Evolutionary conservation across 2,113 vertebrate genomes (phyloP).

Genomic region (Apaloderma vittatum): DNA sequence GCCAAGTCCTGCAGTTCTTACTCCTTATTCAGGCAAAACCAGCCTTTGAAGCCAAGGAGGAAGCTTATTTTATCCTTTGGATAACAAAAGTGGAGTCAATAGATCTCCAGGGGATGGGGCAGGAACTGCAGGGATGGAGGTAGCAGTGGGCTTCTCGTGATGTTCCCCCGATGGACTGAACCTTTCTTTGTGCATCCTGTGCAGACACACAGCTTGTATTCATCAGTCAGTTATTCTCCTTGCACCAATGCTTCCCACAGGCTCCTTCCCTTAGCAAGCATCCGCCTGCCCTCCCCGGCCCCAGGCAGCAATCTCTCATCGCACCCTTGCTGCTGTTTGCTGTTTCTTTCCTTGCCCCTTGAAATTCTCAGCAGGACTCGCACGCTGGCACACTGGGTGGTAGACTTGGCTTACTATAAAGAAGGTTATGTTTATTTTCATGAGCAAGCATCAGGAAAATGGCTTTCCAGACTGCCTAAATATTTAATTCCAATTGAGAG

Average conservation of each 20-base stretch:
- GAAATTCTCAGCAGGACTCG: neutral
- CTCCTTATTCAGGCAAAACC: neutral
- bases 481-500: neutral
- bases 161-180: neutral
- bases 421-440: conserved; percentile 26
- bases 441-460: neutral
- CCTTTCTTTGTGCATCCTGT: neutral
- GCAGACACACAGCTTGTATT: neutral
- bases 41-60: neutral
- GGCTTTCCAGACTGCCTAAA: neutral
- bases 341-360: neutral
- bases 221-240: neutral
- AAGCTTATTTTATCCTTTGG: neutral
- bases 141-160: neutral
- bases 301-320: neutral
- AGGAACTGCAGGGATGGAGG: neutral
- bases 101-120: neutral
- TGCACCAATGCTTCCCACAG: neutral
- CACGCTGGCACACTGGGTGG: rapidly evolving
- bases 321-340: neutral
- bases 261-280: neutral
- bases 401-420: neutral
- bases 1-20: neutral
- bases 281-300: neutral
- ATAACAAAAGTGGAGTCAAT: neutral